Evolutionary conservation across 2,113 vertebrate genomes (phyloP).

Genomic region (Phylloscopus trochilus): DNA sequence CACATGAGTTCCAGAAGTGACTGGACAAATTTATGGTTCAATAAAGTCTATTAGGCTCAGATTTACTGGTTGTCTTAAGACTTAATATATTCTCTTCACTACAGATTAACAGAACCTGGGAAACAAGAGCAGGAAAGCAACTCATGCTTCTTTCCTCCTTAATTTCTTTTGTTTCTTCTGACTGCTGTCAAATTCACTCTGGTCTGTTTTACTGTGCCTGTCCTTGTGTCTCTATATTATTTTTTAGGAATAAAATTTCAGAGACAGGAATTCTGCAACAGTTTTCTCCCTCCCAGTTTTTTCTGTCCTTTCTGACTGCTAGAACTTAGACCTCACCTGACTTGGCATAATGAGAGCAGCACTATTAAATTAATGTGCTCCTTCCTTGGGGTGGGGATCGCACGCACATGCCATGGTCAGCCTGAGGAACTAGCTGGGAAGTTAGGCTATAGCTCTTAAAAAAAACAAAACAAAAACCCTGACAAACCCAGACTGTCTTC

Average conservation of each 20-base stretch:
- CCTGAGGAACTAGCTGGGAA: not conserved
- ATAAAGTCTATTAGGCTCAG: not conserved
- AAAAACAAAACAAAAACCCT: rapidly evolving
- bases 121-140: not conserved
- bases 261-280: not conserved
- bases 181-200: not conserved
- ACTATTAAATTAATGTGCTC: not conserved
- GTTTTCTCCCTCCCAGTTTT: not conserved
- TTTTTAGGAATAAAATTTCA: not conserved
- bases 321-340: not conserved
- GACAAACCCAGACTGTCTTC: not conserved
- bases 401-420: not conserved
- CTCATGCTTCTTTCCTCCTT: not conserved
- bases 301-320: not conserved
- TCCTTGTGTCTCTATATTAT: not conserved
- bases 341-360: not conserved
- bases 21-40: not conserved
- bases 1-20: not conserved
- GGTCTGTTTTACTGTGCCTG: not conserved
- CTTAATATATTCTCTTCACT: not conserved
- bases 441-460: not conserved
- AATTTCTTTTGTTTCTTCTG: not conserved
- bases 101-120: not conserved
- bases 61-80: not conserved
- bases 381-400: not conserved